Evolutionary conservation across 2,888 invertebrate species (phyloP), one percentile per base, ranked within the genome.

Genomic region (Busseola fusca): DNA sequence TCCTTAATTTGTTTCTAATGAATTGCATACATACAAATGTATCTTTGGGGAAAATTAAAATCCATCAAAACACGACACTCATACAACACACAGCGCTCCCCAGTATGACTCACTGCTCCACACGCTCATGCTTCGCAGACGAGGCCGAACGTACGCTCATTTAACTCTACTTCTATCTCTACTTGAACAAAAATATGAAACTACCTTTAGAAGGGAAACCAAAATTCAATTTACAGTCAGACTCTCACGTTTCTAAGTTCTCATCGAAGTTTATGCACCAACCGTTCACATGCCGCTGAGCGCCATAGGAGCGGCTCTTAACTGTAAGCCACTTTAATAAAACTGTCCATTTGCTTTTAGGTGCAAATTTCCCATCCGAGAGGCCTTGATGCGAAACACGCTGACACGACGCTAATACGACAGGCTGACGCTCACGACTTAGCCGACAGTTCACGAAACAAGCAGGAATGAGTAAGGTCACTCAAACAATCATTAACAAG

Each of bases 341-440:
- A 78, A 72, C 59, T 60, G 72, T 76, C 72, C 25, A 37, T 78
- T 72, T 78, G 59, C 63, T 64, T 77, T 76, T 76, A 78, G 66
- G 42, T 56, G 72, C 59, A 77, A 66, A 65, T 57, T 75, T n/a
- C 42, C 52, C 45, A 40, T 54, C 57, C 59, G 56, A 34, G 16
- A 52, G 27, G 52, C 34, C 27, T 48, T 21, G 74, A 50, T 30
- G 48, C 30, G 54, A n/a, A 66, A 56, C 69, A 14, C 25, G 48
- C 34, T 18, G 62, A 40, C 50, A 45, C 54, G 76, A 65, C 57
- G 50, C 48, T 72, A 72, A 76, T 60, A 12, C 78, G 66, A 72
- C 76, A 67, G 56, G 42, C 25, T 7, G 74, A 40, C 42, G 27
- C 30, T 16, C 30, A 14, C 30, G 18, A 58, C 72, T 71, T 27